Evolutionary conservation across 2,113 vertebrate genomes (phyloP), one percentile per base, ranked within the genome.

Genomic region (Accipiter virgatus): DNA sequence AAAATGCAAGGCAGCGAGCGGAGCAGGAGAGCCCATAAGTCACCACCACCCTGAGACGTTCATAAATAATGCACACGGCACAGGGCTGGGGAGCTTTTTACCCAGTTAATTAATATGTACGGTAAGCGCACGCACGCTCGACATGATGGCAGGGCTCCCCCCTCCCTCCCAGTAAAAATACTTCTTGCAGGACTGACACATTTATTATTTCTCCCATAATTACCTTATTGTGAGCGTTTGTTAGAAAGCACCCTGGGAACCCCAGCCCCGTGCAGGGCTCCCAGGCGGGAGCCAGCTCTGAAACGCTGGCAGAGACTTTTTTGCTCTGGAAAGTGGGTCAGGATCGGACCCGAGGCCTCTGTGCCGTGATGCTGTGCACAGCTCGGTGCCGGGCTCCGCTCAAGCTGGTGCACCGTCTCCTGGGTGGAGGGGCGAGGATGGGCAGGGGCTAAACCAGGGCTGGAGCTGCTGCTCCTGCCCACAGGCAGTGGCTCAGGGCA

Each of bases 131-230:
- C 43, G 63, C 93, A 89, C 88, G 72, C 65, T 79, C 85, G 32
- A 86, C 97, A 88, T 86, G 84, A 82, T 71, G 79, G 92, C 86
- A 16, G 63, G 36, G 26, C 75, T 95, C 96, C 91, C 95, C 94
- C 90, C 65, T 36, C 31, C 50, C 97, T 81, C 93, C 88, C 72
- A 47, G 96, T 56, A 94, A 97, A 97, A 97, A 97, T 93, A 96
- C 98, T 97, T 97, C 97, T 82, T 48, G 82, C 95, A 93, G 97
- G 96, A 98, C 94, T 95, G 97, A 95, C 98, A 96, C 97, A 17
- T 98, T 98, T 96, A 97, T 98, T 97, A 97, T 97, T 97, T 90
- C 95, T 91, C 86, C 96, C 96, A 55, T 97, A 98, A 98, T 98
- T 98, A 97, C 81, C 52, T 97, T 95, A 88, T 94, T 95, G 97